phyloP scores from a whole-genome alignment of 2,888 invertebrate species.

The Phragmatobia fuliginosa region DNA sequence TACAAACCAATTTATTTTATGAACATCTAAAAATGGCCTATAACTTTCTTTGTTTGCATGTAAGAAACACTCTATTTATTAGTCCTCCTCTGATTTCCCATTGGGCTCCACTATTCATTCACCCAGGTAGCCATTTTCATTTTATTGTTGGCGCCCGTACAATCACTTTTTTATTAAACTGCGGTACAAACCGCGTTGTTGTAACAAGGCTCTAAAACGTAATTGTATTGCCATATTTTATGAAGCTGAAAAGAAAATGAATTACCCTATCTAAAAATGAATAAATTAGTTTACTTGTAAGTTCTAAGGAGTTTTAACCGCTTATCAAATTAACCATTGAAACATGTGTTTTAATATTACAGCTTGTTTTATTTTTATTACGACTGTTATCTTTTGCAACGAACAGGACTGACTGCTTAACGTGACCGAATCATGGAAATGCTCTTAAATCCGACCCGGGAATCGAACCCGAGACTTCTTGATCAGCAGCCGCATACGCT shows the following conservation, averaged over 20 bases:
- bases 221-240: constrained; percentile 6
- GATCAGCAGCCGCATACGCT: too few relatives aligned
- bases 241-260: constrained; percentile 3
- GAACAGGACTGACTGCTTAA: too few relatives aligned
- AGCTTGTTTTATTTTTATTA: too few relatives aligned
- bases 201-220: constrained; percentile 9
- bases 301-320: not conserved
- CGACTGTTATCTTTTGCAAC: too few relatives aligned
- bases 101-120: constrained; percentile 45
- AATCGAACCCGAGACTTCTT: too few relatives aligned
- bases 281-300: not conserved
- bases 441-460: too few relatives aligned
- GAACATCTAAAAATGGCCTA: constrained; percentile 3
- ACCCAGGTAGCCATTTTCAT: constrained; percentile 42
- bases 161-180: constrained; percentile 40
- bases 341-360: too few relatives aligned
- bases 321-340: not conserved
- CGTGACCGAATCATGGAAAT: too few relatives aligned
- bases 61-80: constrained; percentile 44
- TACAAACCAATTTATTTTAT: constrained; percentile 6
- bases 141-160: constrained; percentile 44
- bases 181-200: constrained; percentile 20
- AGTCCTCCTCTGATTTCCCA: constrained; percentile 46
- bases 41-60: constrained; percentile 46
- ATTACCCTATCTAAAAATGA: not conserved